phyloP scores from a whole-genome alignment of 1,140 invertebrate species.

The Acyrthosiphon pisum region DNA sequence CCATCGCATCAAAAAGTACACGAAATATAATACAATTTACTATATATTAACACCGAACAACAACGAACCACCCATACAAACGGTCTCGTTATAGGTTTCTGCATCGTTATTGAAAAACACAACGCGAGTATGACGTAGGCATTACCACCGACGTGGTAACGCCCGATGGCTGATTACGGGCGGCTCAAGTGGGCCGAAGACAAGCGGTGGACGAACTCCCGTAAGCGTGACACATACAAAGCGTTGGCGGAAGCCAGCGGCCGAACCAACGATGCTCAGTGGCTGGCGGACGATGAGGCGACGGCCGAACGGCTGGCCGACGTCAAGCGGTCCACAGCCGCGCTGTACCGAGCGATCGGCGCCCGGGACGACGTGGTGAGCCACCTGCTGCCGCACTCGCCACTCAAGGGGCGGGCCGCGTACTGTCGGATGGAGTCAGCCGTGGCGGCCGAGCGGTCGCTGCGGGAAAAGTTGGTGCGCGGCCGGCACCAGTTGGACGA shows the following conservation, averaged over 20 bases:
- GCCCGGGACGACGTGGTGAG: background rate
- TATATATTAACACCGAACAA: background rate
- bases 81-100: too few relatives aligned
- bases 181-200: background rate
- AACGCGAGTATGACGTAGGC: too few relatives aligned
- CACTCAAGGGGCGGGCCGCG: background rate
- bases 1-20: background rate
- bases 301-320: background rate
- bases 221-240: background rate
- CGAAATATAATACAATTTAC: background rate
- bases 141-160: background rate
- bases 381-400: background rate
- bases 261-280: background rate
- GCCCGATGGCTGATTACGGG: background rate
- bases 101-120: too few relatives aligned
- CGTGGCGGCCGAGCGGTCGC: background rate
- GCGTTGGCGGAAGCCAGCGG: background rate
- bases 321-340: background rate
- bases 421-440: background rate
- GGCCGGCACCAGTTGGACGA: background rate
- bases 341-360: background rate
- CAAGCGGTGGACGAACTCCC: background rate
- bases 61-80: background rate
- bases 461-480: background rate
- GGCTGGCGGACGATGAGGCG: too few relatives aligned